Conservation (phyloP, 1,140 invertebrate species). For the Drosophila truncata region DNA sequence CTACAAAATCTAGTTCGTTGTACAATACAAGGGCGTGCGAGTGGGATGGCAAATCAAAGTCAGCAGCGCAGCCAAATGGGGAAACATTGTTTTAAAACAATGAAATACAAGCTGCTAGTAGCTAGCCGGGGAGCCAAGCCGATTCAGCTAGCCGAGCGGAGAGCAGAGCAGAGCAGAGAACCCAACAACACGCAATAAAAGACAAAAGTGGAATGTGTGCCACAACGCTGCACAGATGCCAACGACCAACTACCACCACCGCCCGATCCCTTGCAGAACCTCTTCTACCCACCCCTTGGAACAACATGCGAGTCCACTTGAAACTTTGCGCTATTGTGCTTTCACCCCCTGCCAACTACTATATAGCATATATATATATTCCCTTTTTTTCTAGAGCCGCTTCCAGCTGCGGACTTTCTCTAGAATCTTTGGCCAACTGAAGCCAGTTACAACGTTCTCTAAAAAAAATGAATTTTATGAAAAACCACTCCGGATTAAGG, state of each 20-base stretch:
- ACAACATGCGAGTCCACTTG: slow-evolving; percentile 72
- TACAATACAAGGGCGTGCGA: slow-evolving; percentile 48
- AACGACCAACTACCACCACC: slow-evolving; percentile 48
- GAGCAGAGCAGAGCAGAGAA: not conserved
- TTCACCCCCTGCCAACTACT: slow-evolving; percentile 25
- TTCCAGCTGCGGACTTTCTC: slow-evolving; percentile 58
- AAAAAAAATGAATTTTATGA: slow-evolving; percentile 11
- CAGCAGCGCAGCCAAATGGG: slow-evolving; percentile 66
- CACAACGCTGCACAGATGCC: slow-evolving; percentile 79
- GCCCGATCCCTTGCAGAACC: not conserved
- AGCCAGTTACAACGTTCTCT: slow-evolving; percentile 37
- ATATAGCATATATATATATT: slow-evolving; percentile 1
- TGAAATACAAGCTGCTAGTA: slow-evolving; percentile 55
- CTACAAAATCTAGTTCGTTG: not conserved
- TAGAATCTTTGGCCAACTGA: slow-evolving; percentile 65
- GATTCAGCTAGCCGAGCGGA: slow-evolving; percentile 4
- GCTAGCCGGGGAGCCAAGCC: slow-evolving; percentile 31
- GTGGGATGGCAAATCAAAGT: slow-evolving; percentile 72
- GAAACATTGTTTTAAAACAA: slow-evolving; percentile 80
- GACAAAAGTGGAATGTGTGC: slow-evolving; percentile 82
- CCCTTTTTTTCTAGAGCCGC: slow-evolving; percentile 36
- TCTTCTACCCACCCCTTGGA: not conserved
- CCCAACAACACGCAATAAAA: slow-evolving; percentile 75
- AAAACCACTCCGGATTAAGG: not conserved
- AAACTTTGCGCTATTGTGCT: slow-evolving; percentile 78